These are phyloP conservation scores for Drosophila willistoni DNA, from an alignment of 1,140 invertebrate species.

Conservation along the genomic window DNA sequence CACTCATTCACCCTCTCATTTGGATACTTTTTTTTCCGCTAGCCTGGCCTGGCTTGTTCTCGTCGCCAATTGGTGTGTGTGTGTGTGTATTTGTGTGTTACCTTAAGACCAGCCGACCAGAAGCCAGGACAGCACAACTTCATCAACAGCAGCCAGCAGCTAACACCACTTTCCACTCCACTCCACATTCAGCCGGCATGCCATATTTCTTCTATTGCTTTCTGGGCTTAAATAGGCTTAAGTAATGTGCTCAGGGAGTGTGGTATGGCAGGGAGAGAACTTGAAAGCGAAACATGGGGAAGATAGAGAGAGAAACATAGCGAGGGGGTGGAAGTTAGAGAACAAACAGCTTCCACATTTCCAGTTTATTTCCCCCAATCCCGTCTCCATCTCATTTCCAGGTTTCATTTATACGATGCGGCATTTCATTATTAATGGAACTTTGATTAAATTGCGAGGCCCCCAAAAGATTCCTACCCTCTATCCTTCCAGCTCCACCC, in stretches of 20 bases:
- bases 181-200: neutral
- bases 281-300: constrained; percentile 21
- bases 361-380: constrained; percentile 23
- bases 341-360: constrained; percentile 33
- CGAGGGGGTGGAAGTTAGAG: too few relatives aligned
- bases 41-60: constrained; percentile 19
- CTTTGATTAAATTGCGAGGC: constrained; percentile 72
- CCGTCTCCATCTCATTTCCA: neutral
- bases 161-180: neutral
- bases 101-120: constrained; percentile 37
- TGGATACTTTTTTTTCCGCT: constrained; percentile 32
- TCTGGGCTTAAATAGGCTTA: constrained; percentile 69
- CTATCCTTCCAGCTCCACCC: neutral
- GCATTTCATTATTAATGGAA: constrained; percentile 76
- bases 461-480: neutral
- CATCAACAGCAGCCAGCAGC: neutral
- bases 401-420: constrained; percentile 44
- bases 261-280: neutral
- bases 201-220: constrained; percentile 21
- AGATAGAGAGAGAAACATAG: neutral
- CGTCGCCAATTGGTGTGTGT: constrained; percentile 30
- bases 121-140: constrained; percentile 2
- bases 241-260: constrained; percentile 48
- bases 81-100: constrained; percentile 48
- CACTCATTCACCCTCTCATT: neutral